Percentiles rank a stretch among this genome's conserved stretches.
Conservation (phyloP, 2,797 vertebrate genomes). For the Sebastes steindachneri region DNA sequence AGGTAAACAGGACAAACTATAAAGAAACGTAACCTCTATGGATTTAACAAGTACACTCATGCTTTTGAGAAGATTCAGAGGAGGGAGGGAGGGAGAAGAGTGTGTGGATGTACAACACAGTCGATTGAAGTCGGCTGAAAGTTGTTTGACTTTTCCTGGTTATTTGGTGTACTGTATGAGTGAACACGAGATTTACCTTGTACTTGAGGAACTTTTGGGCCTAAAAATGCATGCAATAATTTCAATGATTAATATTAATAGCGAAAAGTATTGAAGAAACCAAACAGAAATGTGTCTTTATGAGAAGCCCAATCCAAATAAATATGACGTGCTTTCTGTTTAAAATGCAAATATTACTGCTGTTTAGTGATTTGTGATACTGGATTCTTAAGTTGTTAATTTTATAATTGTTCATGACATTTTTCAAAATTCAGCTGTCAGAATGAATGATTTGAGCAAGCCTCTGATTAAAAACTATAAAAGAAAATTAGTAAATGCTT, state of each 20-base stretch:
- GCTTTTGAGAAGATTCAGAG: conserved; percentile 9
- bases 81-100: conserved; percentile 14
- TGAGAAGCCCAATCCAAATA: neutral
- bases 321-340: neutral
- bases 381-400: no score
- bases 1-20: conserved; percentile 61
- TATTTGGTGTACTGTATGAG: neutral
- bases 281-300: neutral
- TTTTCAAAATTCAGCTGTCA: neutral
- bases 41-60: conserved; percentile 19
- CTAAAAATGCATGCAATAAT: neutral
- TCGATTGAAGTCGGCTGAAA: neutral
- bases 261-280: neutral
- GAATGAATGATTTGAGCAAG: neutral
- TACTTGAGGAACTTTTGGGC: neutral
- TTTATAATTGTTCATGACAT: neutral
- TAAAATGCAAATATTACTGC: neutral
- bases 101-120: conserved; percentile 3
- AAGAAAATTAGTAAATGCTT: neutral
- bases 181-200: neutral
- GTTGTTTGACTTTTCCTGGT: neutral
- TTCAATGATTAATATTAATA: neutral
- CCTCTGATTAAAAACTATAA: neutral
- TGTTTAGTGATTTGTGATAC: neutral
- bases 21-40: conserved; percentile 41